These are phyloP conservation scores for Nyctereutes procyonoides DNA, from an alignment of 2,113 vertebrate species.

Conservation along the genomic window DNA sequence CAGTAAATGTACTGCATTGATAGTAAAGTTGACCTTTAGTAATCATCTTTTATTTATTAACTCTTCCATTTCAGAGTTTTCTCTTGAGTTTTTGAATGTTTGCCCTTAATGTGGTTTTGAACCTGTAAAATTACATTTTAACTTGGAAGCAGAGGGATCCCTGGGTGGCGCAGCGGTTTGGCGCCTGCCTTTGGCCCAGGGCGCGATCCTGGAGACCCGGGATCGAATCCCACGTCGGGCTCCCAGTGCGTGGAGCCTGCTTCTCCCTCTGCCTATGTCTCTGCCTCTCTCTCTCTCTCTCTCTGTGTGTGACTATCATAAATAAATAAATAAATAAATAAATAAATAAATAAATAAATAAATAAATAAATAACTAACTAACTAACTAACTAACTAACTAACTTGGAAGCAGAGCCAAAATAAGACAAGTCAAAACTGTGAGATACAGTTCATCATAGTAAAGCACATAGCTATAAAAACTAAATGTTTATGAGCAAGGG, in stretches of 20 bases:
- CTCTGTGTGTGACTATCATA: too few species aligned
- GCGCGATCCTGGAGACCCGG: too few species aligned
- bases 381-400: too few species aligned
- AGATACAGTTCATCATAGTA: background rate
- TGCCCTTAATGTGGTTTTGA: background rate
- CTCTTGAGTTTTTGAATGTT: background rate
- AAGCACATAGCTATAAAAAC: slow-evolving; percentile 30
- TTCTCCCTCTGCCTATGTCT: too few species aligned
- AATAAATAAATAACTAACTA: too few species aligned
- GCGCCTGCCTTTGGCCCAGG: too few species aligned
- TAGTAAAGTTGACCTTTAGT: background rate
- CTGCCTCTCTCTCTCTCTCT: too few species aligned
- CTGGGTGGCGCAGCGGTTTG: too few species aligned
- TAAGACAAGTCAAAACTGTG: slow-evolving; percentile 29
- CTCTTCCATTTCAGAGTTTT: background rate
- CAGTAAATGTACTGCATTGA: background rate
- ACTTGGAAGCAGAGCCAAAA: slow-evolving; percentile 10
- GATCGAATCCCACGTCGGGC: too few species aligned
- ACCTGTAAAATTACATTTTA: slow-evolving; percentile 35
- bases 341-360: too few species aligned
- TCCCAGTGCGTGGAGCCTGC: too few species aligned
- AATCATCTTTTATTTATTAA: slow-evolving; percentile 38
- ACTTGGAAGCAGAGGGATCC: slow-evolving; percentile 22
- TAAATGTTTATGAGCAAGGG: background rate
- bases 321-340: too few species aligned